Base-by-base conservation (phyloP, 2,888 invertebrate species). In the Callyntrura sp. region DNA sequence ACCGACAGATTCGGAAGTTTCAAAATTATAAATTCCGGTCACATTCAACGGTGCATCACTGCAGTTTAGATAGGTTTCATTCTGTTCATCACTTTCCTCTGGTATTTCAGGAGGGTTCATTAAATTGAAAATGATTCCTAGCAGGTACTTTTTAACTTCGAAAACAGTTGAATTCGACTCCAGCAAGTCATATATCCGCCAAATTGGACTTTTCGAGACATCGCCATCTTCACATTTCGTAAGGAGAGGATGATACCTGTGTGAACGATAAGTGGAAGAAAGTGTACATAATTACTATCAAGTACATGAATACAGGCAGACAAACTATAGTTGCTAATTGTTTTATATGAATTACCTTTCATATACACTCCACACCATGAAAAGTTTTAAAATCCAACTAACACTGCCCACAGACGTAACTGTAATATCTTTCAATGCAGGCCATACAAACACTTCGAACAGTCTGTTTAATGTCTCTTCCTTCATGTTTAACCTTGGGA, bases 401-500 rank as follows among this genome's bases (percentile, higher is more conserved):
- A 90, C 70, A 60, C 91, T 86, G 8, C 90, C 91, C 8, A 76
- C 87, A 0, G 88, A 90, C n/a, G 86, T 87, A 48, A 35, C 12
- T 0, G 84, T 81, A 6, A 91, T 70, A 17, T 92, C 89, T 11
- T 97, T 12, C 96, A 95, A 87, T 98, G 94, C 94, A 0, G 98
- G 98, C 96, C 97, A 98, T 11, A 99, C 96, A 76, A 97, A 96
- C 0, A 97, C 96, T 78, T 96, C 95, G 94, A 97, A 98, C 20
- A 98, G 94, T 0, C 97, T 96, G 91, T 96, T 96, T 11, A 98
- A 94, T 94, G 98, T 97, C 6, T 95, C 94, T 25, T 95, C 94
- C 5, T 95, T 95, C 97, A 98, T 98, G 4, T 95, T 94, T 94
- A 97, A 98, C 90, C 96, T 95, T 88, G 97, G 96, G 94, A 97